Evolutionary conservation across 2,797 vertebrate species (phyloP).

Genomic region (Danio tinwini): DNA sequence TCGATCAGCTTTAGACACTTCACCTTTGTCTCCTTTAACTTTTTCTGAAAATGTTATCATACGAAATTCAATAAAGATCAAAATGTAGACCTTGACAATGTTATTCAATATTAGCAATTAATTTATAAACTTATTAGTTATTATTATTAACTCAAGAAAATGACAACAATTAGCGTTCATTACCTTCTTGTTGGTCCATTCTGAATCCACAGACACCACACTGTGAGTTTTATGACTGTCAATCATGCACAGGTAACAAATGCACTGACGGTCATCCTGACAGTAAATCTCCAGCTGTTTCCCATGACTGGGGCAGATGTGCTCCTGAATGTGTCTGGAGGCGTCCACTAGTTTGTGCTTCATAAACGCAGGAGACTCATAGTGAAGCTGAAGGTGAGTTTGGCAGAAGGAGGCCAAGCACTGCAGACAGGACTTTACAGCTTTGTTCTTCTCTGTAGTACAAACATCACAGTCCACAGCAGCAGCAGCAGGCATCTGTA

Average conservation of each 20-base stretch:
- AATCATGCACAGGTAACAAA: slow-evolving; percentile 20
- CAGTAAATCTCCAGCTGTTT: slow-evolving; percentile 43
- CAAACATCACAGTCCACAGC: slow-evolving; percentile 32
- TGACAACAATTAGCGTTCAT: too few relatives aligned
- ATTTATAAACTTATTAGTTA: too few relatives aligned
- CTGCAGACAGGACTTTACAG: slow-evolving; percentile 39
- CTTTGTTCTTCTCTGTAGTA: slow-evolving; percentile 14
- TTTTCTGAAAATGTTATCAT: too few relatives aligned
- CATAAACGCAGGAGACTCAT: slow-evolving; percentile 45
- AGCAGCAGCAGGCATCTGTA: background rate
- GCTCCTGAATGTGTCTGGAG: slow-evolving; percentile 8
- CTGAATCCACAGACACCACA: background rate
- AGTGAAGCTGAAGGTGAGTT: slow-evolving; percentile 46
- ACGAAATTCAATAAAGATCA: too few relatives aligned
- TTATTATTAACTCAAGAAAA: too few relatives aligned
- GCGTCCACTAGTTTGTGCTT: slow-evolving; percentile 47
- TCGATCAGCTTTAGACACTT: too few relatives aligned
- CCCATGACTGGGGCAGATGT: slow-evolving; percentile 17
- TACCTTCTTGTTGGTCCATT: slow-evolving; percentile 1
- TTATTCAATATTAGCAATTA: too few relatives aligned
- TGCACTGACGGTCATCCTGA: slow-evolving; percentile 22
- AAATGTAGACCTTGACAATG: too few relatives aligned
- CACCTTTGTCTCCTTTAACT: too few relatives aligned
- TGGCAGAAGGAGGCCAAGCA: slow-evolving; percentile 50
- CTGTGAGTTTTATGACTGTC: background rate